These are phyloP conservation scores for Lucilia sericata DNA, from an alignment of 1,140 invertebrate genomes.

Conservation along the genomic window DNA sequence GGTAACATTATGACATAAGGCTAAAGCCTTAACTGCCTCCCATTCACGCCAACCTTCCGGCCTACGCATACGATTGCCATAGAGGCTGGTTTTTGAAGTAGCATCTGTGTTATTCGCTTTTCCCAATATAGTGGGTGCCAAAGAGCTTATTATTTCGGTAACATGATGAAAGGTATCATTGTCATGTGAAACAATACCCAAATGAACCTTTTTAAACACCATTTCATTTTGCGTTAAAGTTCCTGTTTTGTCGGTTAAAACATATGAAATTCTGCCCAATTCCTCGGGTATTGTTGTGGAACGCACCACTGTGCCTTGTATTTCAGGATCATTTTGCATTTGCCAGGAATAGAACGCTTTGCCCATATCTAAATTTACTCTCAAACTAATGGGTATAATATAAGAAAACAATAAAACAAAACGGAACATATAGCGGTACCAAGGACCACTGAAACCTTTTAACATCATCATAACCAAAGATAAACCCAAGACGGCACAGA, in stretches of 20 bases:
- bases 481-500: constrained; percentile 90
- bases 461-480: constrained; percentile 95
- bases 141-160: constrained; percentile 66
- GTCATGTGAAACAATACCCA: constrained; percentile 90
- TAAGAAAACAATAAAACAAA: constrained; percentile 98
- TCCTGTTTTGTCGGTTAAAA: constrained; percentile 98
- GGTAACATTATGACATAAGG: constrained; percentile 99
- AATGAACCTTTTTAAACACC: constrained; percentile 95
- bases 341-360: constrained; percentile 97
- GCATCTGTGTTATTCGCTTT: constrained; percentile 52
- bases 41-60: constrained; percentile 84
- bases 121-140: constrained; percentile 58
- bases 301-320: constrained; percentile 95
- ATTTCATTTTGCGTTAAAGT: constrained; percentile 99
- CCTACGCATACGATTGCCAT: constrained; percentile 71
- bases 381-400: constrained; percentile 97
- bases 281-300: constrained; percentile 99
- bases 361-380: constrained; percentile 99
- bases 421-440: constrained; percentile 97
- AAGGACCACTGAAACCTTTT: constrained; percentile 95
- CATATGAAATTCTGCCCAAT: constrained; percentile 94
- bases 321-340: constrained; percentile 93
- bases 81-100: constrained; percentile 59
- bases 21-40: constrained; percentile 94
- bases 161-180: constrained; percentile 81